phyloP scores from a whole-genome alignment of 2,113 vertebrate genomes.

The Muntiacus muntjak region DNA sequence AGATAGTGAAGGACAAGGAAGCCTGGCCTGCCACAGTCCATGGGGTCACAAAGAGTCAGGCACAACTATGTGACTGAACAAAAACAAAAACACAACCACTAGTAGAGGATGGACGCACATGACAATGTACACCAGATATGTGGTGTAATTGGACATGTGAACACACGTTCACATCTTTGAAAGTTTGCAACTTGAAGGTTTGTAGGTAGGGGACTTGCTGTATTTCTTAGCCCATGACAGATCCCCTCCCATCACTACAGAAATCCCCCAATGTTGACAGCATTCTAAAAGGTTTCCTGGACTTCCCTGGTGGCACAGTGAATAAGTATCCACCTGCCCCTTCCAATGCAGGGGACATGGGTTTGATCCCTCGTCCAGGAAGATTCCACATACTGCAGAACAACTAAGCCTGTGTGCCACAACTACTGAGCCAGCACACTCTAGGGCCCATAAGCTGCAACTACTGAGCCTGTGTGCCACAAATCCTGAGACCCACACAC shows the following conservation, averaged over 20 bases:
- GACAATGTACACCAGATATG: neutral
- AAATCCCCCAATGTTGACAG: neutral
- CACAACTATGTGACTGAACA: neutral
- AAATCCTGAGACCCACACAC: neutral
- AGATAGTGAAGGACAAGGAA: neutral
- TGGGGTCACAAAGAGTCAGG: neutral
- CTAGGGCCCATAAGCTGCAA: neutral
- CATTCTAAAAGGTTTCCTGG: neutral
- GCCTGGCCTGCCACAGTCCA: neutral
- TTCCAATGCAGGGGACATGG: neutral
- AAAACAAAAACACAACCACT: neutral
- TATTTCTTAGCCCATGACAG: neutral
- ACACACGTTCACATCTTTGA: neutral
- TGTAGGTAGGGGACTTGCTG: neutral
- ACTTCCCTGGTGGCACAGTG: neutral
- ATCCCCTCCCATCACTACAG: neutral
- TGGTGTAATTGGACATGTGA: neutral
- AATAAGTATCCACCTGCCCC: neutral
- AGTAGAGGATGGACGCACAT: neutral
- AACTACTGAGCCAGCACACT: neutral
- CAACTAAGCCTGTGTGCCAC: neutral
- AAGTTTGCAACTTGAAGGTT: neutral
- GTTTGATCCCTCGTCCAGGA: neutral
- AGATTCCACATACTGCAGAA: neutral
- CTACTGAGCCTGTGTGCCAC: neutral